Evolutionary conservation across 2,888 invertebrate genomes (phyloP), one percentile per base, ranked within the genome.

Genomic region (Phymatocera aterrima): DNA sequence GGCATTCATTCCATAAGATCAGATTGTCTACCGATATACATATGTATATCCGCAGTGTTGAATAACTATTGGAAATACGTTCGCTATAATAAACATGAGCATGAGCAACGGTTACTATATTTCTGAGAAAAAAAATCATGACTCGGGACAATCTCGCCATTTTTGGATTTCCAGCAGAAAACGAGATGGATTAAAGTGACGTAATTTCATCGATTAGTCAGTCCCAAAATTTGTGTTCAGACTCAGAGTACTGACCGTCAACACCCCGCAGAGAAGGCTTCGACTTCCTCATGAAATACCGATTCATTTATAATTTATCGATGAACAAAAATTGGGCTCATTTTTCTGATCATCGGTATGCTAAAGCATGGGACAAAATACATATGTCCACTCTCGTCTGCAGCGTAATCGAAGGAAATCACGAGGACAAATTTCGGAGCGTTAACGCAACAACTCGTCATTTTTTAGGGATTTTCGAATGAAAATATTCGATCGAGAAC

Each of bases 41-140:
- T 57, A 57, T 57, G 5, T 46, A 46, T 57, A 57, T 57, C 5
- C 28, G 57, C 57, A 4, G 28, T 28, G 57, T 57, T 57, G n/a
- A 28, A 28, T 57, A 57, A 57, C 57, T 28, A 57, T 28, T 57
- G 15, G 57, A 57, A 57, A 57, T 28, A 57, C 57, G 57, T 57
- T 57, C 10, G 28, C 28, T 57, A 8, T 40, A 8, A 24, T 57
- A 28, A 28, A 57, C 57, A 15, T 5, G 24, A 24, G 24, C 28
- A 28, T 28, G 28, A 57, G 28, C 57, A 57, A 57, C 28, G 21
- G 28, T 21, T 51, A 51, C 21, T 6, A 51, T 57, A 57, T 57
- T 57, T 57, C 57, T 57, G 5, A 15, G 43, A 46, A 72, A 72
- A 6, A 51, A 68, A n/a, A 46, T 24, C 15, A 3, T 72, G 72